These are phyloP conservation scores for Bucorvus abyssinicus DNA, from an alignment of 2,797 vertebrate genomes.

Conservation along the genomic window DNA sequence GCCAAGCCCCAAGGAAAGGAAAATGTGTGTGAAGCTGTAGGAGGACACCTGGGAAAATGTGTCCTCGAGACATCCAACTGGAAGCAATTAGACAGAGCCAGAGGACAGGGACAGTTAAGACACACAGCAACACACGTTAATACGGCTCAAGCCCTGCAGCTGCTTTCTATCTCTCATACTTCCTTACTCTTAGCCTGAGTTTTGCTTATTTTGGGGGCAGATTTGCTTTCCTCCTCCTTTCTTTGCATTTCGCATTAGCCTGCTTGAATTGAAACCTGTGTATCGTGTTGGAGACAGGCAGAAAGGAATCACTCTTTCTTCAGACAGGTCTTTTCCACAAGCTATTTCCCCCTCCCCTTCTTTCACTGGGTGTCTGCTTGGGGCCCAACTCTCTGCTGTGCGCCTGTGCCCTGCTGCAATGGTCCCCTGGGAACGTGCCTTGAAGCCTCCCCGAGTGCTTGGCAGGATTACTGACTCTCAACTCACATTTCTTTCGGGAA, in stretches of 20 bases:
- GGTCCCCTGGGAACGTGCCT: fast-evolving
- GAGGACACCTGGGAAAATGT: not conserved
- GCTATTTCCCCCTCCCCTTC: not conserved
- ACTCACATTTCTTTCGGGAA: not conserved
- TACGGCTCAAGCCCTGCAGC: too few species aligned
- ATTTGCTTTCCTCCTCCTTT: not conserved
- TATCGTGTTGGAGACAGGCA: not conserved
- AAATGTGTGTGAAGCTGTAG: not conserved
- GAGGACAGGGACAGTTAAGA: not conserved
- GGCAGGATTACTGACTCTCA: not conserved
- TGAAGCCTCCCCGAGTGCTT: fast-evolving
- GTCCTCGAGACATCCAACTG: not conserved
- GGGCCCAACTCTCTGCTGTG: fast-evolving
- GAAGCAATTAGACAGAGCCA: not conserved
- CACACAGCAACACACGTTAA: fast-evolving
- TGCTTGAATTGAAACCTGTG: not conserved
- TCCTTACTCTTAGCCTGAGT: not conserved
- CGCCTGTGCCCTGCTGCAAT: fast-evolving
- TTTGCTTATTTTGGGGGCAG: not conserved
- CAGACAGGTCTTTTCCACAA: not conserved
- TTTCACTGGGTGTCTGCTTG: not conserved
- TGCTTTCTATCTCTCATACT: not conserved
- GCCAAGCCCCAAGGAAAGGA: not conserved
- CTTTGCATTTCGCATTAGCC: not conserved
- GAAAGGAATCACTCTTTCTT: not conserved